Evolutionary conservation across 1,140 invertebrate genomes (phyloP).

Genomic region (Eulimnadia texana): DNA sequence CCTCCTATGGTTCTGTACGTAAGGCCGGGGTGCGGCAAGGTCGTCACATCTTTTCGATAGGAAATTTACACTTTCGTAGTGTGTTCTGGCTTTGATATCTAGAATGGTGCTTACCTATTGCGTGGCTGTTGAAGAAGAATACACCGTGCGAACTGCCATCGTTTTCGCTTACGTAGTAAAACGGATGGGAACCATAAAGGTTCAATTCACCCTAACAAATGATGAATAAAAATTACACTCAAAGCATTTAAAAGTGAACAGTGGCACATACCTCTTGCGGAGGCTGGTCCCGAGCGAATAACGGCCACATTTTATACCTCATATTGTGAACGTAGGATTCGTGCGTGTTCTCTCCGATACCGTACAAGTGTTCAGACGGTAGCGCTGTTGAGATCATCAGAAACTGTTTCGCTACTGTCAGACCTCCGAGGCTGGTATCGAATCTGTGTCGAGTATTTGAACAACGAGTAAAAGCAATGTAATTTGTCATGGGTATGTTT

Average conservation of each 20-base stretch:
- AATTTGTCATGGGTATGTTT: background rate
- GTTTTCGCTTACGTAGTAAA: constrained; percentile 29
- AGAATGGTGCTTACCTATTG: constrained; percentile 13
- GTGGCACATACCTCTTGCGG: constrained; percentile 22
- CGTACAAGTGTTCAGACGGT: constrained; percentile 34
- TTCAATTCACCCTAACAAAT: constrained; percentile 31
- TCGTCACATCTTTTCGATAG: constrained; percentile 12
- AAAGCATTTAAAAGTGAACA: background rate
- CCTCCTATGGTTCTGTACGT: constrained; percentile 30
- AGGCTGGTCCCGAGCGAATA: constrained; percentile 34
- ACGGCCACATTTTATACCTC: constrained; percentile 28
- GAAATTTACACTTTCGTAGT: background rate
- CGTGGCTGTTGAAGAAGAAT: constrained; percentile 23
- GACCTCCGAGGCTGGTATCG: constrained; percentile 19
- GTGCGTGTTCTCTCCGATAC: constrained; percentile 35
- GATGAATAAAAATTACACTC: background rate
- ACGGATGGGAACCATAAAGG: constrained; percentile 69
- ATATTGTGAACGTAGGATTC: constrained; percentile 23
- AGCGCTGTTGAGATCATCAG: constrained; percentile 29
- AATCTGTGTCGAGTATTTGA: constrained; percentile 16
- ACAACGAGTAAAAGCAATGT: no score
- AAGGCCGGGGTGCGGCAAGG: constrained; percentile 23
- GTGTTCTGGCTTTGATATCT: background rate
- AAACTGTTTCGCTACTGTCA: constrained; percentile 20
- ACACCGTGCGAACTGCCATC: constrained; percentile 29